These are phyloP conservation scores for Metridium senile DNA, from an alignment of 92 coral and sea anemone genomes.

Conservation along the genomic window DNA sequence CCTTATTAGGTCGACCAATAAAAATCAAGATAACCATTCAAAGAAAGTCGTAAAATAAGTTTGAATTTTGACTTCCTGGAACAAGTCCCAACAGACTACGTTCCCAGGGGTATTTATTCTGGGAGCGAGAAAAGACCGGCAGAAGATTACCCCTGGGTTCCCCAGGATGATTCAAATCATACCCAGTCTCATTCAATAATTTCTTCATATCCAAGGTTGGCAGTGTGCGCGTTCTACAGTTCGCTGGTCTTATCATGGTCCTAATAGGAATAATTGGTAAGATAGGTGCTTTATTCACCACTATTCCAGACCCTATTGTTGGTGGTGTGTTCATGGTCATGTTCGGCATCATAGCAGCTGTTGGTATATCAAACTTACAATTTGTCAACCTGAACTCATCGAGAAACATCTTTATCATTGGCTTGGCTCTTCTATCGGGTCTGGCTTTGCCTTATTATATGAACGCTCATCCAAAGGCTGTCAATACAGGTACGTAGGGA, in stretches of 20 bases:
- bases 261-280: slow-evolving; percentile 84
- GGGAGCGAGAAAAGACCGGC: too few species aligned
- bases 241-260: slow-evolving; percentile 69
- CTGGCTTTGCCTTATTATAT: slow-evolving; percentile 83
- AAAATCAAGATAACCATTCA: too few species aligned
- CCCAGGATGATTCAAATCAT: not conserved
- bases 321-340: slow-evolving; percentile 92
- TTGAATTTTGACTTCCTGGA: too few species aligned
- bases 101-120: too few species aligned
- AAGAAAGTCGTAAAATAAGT: too few species aligned
- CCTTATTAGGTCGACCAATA: too few species aligned
- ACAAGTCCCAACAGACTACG: too few species aligned
- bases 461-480: slow-evolving; percentile 55
- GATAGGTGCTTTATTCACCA: slow-evolving; percentile 90
- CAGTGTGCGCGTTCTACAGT: slow-evolving; percentile 79
- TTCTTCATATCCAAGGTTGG: slow-evolving; percentile 55
- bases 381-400: slow-evolving; percentile 90
- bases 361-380: slow-evolving; percentile 91
- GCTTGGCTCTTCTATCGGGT: slow-evolving; percentile 76
- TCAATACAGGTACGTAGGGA: slow-evolving; percentile 63
- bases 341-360: slow-evolving; percentile 93
- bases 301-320: slow-evolving; percentile 92
- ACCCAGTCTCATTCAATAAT: not conserved
- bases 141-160: too few species aligned
- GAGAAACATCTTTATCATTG: slow-evolving; percentile 81